These are phyloP conservation scores for Sphaeramia orbicularis DNA, from an alignment of 2,797 vertebrate genomes.

Conservation along the genomic window DNA sequence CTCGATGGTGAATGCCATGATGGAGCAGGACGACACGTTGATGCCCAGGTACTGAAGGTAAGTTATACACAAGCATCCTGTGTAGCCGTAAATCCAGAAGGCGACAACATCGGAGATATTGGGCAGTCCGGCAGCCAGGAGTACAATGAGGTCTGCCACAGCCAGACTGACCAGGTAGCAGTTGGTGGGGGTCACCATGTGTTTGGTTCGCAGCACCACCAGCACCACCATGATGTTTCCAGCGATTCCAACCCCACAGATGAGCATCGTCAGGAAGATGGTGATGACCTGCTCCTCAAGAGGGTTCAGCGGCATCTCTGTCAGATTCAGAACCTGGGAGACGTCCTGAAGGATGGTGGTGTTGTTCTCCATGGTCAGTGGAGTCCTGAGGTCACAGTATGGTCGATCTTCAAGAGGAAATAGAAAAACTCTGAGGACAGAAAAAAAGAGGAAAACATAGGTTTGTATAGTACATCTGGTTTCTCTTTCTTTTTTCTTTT, in stretches of 20 bases:
- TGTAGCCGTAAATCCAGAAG: slow-evolving; percentile 96
- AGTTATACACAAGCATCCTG: slow-evolving; percentile 94
- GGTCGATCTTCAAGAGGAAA: no score
- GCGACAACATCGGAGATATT: slow-evolving; percentile 94
- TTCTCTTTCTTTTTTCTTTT: no score
- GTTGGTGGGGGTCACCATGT: slow-evolving; percentile 99
- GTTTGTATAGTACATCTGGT: neutral
- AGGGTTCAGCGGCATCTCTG: slow-evolving; percentile 84
- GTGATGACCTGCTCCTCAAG: slow-evolving; percentile 90
- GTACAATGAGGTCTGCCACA: slow-evolving; percentile 94
- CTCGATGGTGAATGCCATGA: slow-evolving; percentile 97
- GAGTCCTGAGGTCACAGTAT: neutral
- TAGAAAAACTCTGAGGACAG: slow-evolving; percentile 41
- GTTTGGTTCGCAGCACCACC: slow-evolving; percentile 96
- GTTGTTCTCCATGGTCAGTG: slow-evolving; percentile 76
- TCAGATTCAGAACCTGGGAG: slow-evolving; percentile 61
- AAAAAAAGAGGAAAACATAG: slow-evolving; percentile 21
- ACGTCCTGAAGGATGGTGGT: slow-evolving; percentile 56
- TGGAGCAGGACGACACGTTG: slow-evolving; percentile 97
- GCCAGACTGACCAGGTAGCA: slow-evolving; percentile 98
- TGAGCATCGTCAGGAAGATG: slow-evolving; percentile 89
- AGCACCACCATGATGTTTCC: slow-evolving; percentile 97
- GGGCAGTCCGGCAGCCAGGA: slow-evolving; percentile 95
- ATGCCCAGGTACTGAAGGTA: slow-evolving; percentile 98
- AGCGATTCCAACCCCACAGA: slow-evolving; percentile 94